Conservation (phyloP, 2,113 vertebrate species). For the Anolis carolinensis region DNA sequence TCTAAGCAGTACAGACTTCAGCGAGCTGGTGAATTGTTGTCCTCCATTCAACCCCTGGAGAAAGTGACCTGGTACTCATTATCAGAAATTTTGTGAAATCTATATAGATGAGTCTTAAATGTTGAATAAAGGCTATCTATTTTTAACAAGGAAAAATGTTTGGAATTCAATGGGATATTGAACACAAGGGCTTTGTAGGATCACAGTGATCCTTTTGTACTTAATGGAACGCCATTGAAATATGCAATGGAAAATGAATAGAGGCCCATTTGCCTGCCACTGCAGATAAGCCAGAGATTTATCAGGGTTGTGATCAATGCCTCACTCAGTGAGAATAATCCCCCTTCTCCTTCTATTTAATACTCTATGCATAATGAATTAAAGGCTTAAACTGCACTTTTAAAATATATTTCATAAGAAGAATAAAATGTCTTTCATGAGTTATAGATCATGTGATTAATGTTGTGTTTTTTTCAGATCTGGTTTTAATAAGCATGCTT, state of each 20-base stretch:
- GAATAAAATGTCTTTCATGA: constrained; percentile 1
- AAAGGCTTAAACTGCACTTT: constrained; percentile 16
- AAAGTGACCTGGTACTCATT: constrained; percentile 36
- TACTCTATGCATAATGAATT: constrained; percentile 4
- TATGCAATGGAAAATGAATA: constrained; percentile 47
- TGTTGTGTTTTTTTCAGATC: background rate
- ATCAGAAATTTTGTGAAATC: constrained; percentile 30
- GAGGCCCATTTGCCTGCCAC: constrained; percentile 45
- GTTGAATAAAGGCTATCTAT: constrained; percentile 25
- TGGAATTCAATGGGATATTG: constrained; percentile 5
- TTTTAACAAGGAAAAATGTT: constrained; percentile 45
- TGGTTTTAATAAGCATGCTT: background rate
- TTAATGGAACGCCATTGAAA: constrained; percentile 47
- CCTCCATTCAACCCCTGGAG: constrained; percentile 39
- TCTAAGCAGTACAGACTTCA: constrained; percentile 35
- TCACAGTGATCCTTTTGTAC: constrained; percentile 39
- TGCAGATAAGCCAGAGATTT: constrained; percentile 53
- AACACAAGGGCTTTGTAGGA: constrained; percentile 45
- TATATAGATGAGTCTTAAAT: constrained; percentile 45
- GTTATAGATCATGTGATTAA: background rate
- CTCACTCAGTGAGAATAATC: constrained; percentile 42
- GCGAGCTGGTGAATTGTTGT: background rate
- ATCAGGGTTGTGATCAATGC: constrained; percentile 46
- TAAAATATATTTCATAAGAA: constrained; percentile 1
- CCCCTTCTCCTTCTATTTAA: constrained; percentile 4